Evolutionary conservation across 1,140 invertebrate genomes (phyloP).

Genomic region (Drosophila carrolli): DNA sequence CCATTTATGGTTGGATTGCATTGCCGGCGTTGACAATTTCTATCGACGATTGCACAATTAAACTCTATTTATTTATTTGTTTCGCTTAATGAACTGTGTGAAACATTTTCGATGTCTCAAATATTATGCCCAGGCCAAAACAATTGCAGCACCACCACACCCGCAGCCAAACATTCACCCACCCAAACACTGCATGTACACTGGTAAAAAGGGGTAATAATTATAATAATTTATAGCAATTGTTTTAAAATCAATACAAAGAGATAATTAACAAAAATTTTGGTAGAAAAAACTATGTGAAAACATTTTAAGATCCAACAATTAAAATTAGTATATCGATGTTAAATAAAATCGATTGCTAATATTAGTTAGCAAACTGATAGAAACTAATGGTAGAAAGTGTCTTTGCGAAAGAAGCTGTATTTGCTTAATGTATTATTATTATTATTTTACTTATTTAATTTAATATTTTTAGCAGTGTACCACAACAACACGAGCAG

Average conservation of each 20-base stretch:
- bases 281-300: too few relatives aligned
- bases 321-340: too few relatives aligned
- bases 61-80: slow-evolving; percentile 77
- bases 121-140: slow-evolving; percentile 31
- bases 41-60: slow-evolving; percentile 72
- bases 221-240: background rate
- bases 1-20: slow-evolving; percentile 34
- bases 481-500: slow-evolving; percentile 15
- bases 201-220: background rate
- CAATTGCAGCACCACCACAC: slow-evolving; percentile 44
- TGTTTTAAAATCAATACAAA: too few relatives aligned
- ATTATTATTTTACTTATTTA: too few relatives aligned
- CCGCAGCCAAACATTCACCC: slow-evolving; percentile 24
- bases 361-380: too few relatives aligned
- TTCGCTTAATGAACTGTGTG: slow-evolving; percentile 77
- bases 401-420: too few relatives aligned
- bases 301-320: too few relatives aligned
- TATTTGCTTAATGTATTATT: too few relatives aligned
- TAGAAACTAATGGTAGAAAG: too few relatives aligned
- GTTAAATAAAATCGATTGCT: too few relatives aligned
- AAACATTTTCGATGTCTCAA: slow-evolving; percentile 54
- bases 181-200: slow-evolving; percentile 29
- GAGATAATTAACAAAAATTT: too few relatives aligned
- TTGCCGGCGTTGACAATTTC: slow-evolving; percentile 68
- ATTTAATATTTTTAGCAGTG: slow-evolving; percentile 1